phyloP scores from a whole-genome alignment of 2,888 invertebrate genomes.

The Andrena camellia region DNA sequence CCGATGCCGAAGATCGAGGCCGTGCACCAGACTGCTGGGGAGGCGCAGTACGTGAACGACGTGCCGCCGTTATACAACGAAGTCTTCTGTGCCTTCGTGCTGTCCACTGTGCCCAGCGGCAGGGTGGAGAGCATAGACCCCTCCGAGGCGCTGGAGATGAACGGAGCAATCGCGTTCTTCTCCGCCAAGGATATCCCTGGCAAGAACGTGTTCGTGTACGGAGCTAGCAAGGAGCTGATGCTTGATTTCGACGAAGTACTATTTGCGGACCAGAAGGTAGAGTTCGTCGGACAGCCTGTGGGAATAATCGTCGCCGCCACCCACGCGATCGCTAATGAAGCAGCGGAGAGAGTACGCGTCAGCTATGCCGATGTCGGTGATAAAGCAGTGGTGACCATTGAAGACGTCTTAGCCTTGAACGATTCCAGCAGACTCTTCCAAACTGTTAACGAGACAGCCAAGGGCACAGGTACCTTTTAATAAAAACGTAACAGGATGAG shows the following conservation, averaged over 20 bases:
- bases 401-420: slow-evolving; percentile 76
- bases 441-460: slow-evolving; percentile 62
- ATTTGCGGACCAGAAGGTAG: slow-evolving; percentile 83
- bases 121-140: slow-evolving; percentile 88
- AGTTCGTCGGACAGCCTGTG: slow-evolving; percentile 91
- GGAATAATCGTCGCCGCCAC: slow-evolving; percentile 90
- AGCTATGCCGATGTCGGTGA: slow-evolving; percentile 85
- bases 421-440: slow-evolving; percentile 75
- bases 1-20: slow-evolving; percentile 92
- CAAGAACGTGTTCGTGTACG: slow-evolving; percentile 87
- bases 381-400: slow-evolving; percentile 81
- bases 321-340: slow-evolving; percentile 87
- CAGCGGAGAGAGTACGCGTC: slow-evolving; percentile 87
- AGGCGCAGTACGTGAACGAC: slow-evolving; percentile 92
- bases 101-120: slow-evolving; percentile 87
- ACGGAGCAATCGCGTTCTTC: slow-evolving; percentile 89
- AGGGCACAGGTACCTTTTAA: slow-evolving; percentile 71
- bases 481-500: too few relatives aligned
- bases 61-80: slow-evolving; percentile 89
- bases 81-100: slow-evolving; percentile 90
- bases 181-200: slow-evolving; percentile 90
- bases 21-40: slow-evolving; percentile 89
- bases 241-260: slow-evolving; percentile 79
- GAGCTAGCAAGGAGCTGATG: slow-evolving; percentile 74
- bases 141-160: slow-evolving; percentile 87